These are phyloP conservation scores for Drosophila miranda DNA, from an alignment of 1,140 invertebrate genomes.

Conservation along the genomic window DNA sequence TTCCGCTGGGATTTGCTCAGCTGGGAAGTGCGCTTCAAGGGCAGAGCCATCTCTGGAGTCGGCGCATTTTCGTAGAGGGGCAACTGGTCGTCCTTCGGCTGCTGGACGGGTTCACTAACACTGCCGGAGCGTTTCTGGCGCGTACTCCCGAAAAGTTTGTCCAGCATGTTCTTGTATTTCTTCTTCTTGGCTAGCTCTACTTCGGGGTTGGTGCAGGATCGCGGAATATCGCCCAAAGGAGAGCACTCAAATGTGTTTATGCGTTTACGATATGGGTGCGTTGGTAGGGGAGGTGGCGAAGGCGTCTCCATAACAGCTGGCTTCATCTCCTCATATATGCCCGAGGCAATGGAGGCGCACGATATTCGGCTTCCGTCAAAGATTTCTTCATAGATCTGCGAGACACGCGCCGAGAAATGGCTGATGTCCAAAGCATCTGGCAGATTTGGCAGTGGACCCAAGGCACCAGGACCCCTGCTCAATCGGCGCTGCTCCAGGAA, in stretches of 20 bases:
- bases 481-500: slow-evolving; percentile 70
- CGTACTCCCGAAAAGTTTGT: slow-evolving; percentile 58
- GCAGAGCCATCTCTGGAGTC: slow-evolving; percentile 35
- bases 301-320: slow-evolving; percentile 64
- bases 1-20: slow-evolving; percentile 66
- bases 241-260: slow-evolving; percentile 70
- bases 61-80: slow-evolving; percentile 64
- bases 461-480: slow-evolving; percentile 60
- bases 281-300: slow-evolving; percentile 67
- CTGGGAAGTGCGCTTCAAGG: slow-evolving; percentile 28
- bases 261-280: slow-evolving; percentile 59
- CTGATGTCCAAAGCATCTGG: slow-evolving; percentile 63
- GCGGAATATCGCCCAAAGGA: slow-evolving; percentile 58
- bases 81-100: slow-evolving; percentile 2
- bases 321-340: slow-evolving; percentile 82
- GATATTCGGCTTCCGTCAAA: slow-evolving; percentile 72
- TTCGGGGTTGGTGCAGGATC: slow-evolving; percentile 77
- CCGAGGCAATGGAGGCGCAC: slow-evolving; percentile 73
- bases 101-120: slow-evolving; percentile 41
- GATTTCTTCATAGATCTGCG: slow-evolving; percentile 81
- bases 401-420: slow-evolving; percentile 62
- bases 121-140: slow-evolving; percentile 70
- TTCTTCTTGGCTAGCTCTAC: slow-evolving; percentile 78
- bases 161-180: slow-evolving; percentile 75
- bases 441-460: slow-evolving; percentile 71